phyloP scores from a whole-genome alignment of 2,797 vertebrate species.

The Fistularia commersonii region DNA sequence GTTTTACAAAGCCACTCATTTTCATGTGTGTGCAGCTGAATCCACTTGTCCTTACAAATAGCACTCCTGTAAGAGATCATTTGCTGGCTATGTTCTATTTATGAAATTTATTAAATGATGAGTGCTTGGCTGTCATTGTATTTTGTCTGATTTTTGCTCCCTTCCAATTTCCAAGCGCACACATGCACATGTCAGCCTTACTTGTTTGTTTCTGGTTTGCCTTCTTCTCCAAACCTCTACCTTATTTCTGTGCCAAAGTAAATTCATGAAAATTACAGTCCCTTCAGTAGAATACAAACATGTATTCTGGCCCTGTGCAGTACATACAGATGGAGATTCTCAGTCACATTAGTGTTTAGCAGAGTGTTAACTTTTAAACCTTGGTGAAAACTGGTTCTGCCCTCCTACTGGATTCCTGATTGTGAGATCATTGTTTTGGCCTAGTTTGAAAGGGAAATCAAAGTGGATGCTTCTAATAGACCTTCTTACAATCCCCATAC shows the following conservation, averaged over 20 bases:
- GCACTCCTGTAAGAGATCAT: constrained; percentile 22
- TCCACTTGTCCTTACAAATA: constrained; percentile 47
- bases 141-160: constrained; percentile 1
- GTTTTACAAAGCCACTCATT: constrained; percentile 28
- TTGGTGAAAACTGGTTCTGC: background rate
- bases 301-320: constrained; percentile 3
- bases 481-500: background rate
- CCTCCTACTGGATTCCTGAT: constrained; percentile 1
- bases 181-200: constrained; percentile 16
- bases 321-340: constrained; percentile 3
- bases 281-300: constrained; percentile 6
- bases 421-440: constrained; percentile 40
- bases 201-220: constrained; percentile 11
- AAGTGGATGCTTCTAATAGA: constrained; percentile 23
- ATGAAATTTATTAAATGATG: constrained; percentile 31
- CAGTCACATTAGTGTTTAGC: background rate
- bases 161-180: constrained; percentile 38
- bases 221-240: constrained; percentile 1
- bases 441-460: constrained; percentile 38
- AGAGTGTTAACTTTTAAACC: constrained; percentile 10
- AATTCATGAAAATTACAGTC: constrained; percentile 16
- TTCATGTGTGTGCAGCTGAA: constrained; percentile 28
- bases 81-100: constrained; percentile 27
- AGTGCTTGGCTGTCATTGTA: constrained; percentile 13
- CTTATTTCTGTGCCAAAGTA: background rate